Evolutionary conservation across 2,888 invertebrate genomes (phyloP).

Genomic region (Scaptomyza parva): DNA sequence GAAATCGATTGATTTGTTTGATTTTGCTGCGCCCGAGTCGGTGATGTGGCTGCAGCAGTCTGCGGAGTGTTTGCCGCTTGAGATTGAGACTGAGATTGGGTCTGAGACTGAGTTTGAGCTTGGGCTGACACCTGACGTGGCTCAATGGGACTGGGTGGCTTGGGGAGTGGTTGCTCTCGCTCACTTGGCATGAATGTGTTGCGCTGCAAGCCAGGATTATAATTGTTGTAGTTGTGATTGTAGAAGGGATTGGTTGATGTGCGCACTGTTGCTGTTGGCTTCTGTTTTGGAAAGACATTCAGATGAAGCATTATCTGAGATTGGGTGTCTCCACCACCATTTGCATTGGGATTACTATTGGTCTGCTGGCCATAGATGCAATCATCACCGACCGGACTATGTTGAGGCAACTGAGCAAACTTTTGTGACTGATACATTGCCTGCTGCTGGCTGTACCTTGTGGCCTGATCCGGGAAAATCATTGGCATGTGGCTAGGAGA

Average conservation of each 20-base stretch:
- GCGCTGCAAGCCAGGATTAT: slow-evolving; percentile 60
- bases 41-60: slow-evolving; percentile 6
- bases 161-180: slow-evolving; percentile 63
- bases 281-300: slow-evolving; percentile 87
- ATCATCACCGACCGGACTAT: slow-evolving; percentile 57
- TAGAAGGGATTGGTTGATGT: slow-evolving; percentile 82
- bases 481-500: slow-evolving; percentile 43
- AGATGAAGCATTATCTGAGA: slow-evolving; percentile 88
- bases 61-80: slow-evolving; percentile 23
- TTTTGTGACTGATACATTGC: slow-evolving; percentile 62
- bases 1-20: slow-evolving; percentile 64
- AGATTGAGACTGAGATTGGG: slow-evolving; percentile 10
- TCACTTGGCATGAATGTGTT: slow-evolving; percentile 58
- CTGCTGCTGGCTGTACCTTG: slow-evolving; percentile 66
- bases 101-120: slow-evolving; percentile 5
- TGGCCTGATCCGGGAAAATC: slow-evolving; percentile 69
- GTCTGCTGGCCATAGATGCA: slow-evolving; percentile 44
- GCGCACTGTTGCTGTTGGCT: slow-evolving; percentile 61
- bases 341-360: slow-evolving; percentile 10
- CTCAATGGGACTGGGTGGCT: slow-evolving; percentile 69
- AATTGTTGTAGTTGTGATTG: slow-evolving; percentile 49
- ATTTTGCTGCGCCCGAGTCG: slow-evolving; percentile 33
- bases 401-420: slow-evolving; percentile 56
- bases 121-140: slow-evolving; percentile 55
- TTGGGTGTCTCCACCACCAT: slow-evolving; percentile 34